A percentile compares a stretch with the other conserved stretches of the same genome.
phyloP scores from a whole-genome alignment of 2,888 invertebrate species.

The Orthosia cruda region DNA sequence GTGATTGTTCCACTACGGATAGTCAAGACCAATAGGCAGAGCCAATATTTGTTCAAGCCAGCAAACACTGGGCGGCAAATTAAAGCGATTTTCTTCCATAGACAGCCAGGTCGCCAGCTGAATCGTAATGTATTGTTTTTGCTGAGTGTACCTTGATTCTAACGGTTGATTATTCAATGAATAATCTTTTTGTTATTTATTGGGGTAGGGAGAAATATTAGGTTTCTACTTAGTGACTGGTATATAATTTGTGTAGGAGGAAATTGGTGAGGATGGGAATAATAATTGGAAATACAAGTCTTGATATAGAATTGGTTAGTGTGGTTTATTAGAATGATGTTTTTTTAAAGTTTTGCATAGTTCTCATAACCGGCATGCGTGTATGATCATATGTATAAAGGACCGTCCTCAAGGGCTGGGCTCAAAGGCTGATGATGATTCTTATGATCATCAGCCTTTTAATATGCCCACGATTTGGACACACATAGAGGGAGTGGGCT shows the following conservation, averaged over 20 bases:
- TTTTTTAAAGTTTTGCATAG: no score
- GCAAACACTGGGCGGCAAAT: constrained; percentile 81
- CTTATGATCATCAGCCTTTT: no score
- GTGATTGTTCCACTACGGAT: constrained; percentile 73
- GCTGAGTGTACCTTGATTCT: constrained; percentile 59
- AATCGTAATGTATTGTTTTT: constrained; percentile 68
- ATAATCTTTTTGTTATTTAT: constrained; percentile 58
- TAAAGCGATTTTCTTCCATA: constrained; percentile 80
- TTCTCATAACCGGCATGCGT: no score
- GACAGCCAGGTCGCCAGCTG: constrained; percentile 43
- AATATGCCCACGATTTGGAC: no score
- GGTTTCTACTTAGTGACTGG: not conserved
- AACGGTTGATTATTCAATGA: constrained; percentile 59
- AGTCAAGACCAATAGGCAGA: constrained; percentile 73
- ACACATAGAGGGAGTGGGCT: no score
- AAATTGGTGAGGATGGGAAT: not conserved
- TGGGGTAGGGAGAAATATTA: constrained; percentile 13
- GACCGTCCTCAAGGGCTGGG: no score
- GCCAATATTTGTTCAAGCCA: constrained; percentile 82
- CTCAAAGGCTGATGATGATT: no score
- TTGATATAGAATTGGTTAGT: no score
- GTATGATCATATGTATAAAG: no score
- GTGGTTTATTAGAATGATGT: no score
- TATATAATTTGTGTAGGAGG: constrained; percentile 19
- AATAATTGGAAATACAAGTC: not conserved